Evolutionary conservation across 2,797 vertebrate genomes (phyloP).

Genomic region (Amblyopsis hoosieri): DNA sequence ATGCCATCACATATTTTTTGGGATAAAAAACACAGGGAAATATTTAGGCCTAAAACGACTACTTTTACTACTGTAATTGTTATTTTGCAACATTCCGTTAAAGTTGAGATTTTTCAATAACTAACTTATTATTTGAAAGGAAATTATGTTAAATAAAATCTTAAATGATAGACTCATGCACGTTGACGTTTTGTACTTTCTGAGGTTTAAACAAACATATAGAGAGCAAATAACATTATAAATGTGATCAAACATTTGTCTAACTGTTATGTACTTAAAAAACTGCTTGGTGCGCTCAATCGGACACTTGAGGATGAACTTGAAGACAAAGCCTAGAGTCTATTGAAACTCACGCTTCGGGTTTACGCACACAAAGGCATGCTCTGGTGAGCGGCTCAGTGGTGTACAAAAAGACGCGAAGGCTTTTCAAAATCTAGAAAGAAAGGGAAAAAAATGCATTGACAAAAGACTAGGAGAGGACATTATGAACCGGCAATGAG

Average conservation of each 20-base stretch:
- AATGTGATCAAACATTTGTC: constrained; percentile 99
- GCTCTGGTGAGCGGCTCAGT: constrained; percentile 90
- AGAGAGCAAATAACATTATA: constrained; percentile 86
- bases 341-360: constrained; percentile 99
- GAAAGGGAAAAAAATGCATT: constrained; percentile 92
- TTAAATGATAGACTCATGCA: no score
- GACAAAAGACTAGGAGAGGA: constrained; percentile 95
- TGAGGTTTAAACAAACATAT: constrained; percentile 40
- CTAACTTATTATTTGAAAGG: no score
- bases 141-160: no score
- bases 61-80: no score
- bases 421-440: constrained; percentile 96
- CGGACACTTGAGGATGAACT: constrained; percentile 99
- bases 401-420: constrained; percentile 92
- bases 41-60: no score
- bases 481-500: constrained; percentile 99
- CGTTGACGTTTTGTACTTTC: background rate
- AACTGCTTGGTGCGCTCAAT: constrained; percentile 89
- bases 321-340: constrained; percentile 98
- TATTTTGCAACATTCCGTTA: no score
- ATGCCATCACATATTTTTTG: no score
- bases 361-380: constrained; percentile 93
- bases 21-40: no score
- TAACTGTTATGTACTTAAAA: constrained; percentile 93
- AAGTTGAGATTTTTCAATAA: no score